A percentile compares a stretch with the other conserved stretches of the same genome.
These are phyloP conservation scores for Percopsis transmontana DNA, from an alignment of 2,113 vertebrate genomes.

Conservation along the genomic window DNA sequence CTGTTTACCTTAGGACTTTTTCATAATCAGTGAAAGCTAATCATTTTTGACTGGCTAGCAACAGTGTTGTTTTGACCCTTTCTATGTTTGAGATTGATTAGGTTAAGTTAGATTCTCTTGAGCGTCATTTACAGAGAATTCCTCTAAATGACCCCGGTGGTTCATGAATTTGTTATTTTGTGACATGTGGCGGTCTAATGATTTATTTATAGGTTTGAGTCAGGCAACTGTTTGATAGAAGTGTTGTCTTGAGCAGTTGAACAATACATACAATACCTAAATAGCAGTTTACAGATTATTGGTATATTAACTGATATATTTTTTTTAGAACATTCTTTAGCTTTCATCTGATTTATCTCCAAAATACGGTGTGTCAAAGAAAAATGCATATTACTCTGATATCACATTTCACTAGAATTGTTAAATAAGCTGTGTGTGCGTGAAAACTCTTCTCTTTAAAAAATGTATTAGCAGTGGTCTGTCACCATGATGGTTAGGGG, in stretches of 20 bases:
- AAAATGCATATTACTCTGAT: too few species aligned
- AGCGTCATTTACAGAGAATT: slow-evolving; percentile 1
- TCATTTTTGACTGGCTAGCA: slow-evolving; percentile 16
- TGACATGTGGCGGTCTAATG: slow-evolving; percentile 12
- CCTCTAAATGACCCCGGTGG: slow-evolving; percentile 46
- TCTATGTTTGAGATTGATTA: slow-evolving; percentile 17
- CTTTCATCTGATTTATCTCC: too few species aligned
- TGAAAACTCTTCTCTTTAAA: slow-evolving; percentile 25
- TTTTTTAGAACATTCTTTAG: too few species aligned
- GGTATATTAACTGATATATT: too few species aligned
- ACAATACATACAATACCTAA: too few species aligned
- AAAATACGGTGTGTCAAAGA: slow-evolving; percentile 3
- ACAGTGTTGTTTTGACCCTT: slow-evolving; percentile 18
- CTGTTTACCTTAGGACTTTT: slow-evolving; percentile 55
- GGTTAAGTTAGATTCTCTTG: slow-evolving; percentile 9
- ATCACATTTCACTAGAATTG: neutral
- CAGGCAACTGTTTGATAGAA: neutral
- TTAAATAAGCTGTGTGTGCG: neutral
- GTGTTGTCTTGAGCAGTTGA: too few species aligned
- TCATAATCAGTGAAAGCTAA: slow-evolving; percentile 18
- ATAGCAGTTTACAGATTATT: neutral
- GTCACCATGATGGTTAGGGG: slow-evolving; percentile 7
- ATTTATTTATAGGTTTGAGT: slow-evolving; percentile 7
- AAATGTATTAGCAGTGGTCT: slow-evolving; percentile 31
- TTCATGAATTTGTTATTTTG: slow-evolving; percentile 34